These are phyloP conservation scores for Mesoligia furuncula DNA, from an alignment of 2,888 invertebrate species.

Conservation along the genomic window DNA sequence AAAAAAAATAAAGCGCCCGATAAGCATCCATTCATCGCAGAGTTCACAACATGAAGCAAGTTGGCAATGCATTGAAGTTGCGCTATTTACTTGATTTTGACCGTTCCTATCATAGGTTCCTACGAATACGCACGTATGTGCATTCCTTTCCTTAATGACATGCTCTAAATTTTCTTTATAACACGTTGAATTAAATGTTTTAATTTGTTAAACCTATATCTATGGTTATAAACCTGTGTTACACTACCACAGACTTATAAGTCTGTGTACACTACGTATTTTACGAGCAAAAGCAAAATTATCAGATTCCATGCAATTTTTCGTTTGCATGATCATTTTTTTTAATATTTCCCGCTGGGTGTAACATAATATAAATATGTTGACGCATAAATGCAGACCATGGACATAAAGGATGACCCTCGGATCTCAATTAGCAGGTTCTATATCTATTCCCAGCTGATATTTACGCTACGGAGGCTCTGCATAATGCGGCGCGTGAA, in stretches of 20 bases:
- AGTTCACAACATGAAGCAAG: too few relatives aligned
- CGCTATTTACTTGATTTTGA: not conserved
- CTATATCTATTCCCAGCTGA: constrained; percentile 52
- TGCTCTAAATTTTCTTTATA: not conserved
- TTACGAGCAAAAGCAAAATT: not conserved
- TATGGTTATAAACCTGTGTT: not conserved
- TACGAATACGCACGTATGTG: not conserved
- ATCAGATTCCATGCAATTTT: not conserved
- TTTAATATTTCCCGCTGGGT: too few relatives aligned
- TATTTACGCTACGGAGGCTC: constrained; percentile 48
- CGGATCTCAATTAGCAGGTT: constrained; percentile 34
- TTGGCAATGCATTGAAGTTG: too few relatives aligned
- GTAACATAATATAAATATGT: not conserved
- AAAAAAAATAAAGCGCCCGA: too few relatives aligned
- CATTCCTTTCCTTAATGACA: not conserved
- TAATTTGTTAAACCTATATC: not conserved
- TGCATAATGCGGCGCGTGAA: constrained; percentile 44
- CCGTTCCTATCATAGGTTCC: not conserved
- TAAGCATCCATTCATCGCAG: too few relatives aligned
- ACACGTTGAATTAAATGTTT: not conserved
- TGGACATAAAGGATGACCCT: not conserved
- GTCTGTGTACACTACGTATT: too few relatives aligned
- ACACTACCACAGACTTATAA: too few relatives aligned
- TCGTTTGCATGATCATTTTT: not conserved
- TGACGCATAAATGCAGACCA: not conserved